Evolutionary conservation across 2,888 invertebrate genomes (phyloP), one percentile per base, ranked within the genome.

Genomic region (Odontocerum albicorne): DNA sequence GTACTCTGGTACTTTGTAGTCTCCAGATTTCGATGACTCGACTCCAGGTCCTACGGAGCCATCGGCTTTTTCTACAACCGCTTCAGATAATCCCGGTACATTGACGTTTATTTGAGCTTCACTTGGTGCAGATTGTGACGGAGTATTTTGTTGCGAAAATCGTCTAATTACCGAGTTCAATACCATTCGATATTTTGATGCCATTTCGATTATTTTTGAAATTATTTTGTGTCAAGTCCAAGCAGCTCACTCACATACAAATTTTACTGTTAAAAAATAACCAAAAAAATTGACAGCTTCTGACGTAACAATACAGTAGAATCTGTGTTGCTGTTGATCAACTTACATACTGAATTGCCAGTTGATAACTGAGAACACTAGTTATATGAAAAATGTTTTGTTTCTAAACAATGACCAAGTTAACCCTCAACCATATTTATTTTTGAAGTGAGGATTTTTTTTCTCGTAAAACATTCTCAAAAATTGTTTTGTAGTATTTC

Each of bases 1-100:
- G 69, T 94, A 95, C 74, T 94, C 93, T 0, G 92, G 91, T 59
- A 90, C 91, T 74, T 92, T 92, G 69, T 93, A 94, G 1, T 82
- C 80, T 7, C 82, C 84, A 53, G 76, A 70, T 70, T 89, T 90
- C 21, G 77, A 71, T 1, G 75, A 73, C 1, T 83, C 76, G 6
- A 89, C 88, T 38, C 84, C 85, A 20, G 90, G 89, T 10, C 88
- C 88, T n/a, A 88, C 84, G 22, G 84, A 77, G 52, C 74, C 72
- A 1, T 71, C 66, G 2, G 79, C 70, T 20, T 80, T 71, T 45
- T 76, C 77, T 1, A 86, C 74, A 45, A 82, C 79, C 27, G 80
- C 80, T 53, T 71, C 73, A 64, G 84, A 87, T 6, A 90, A 70
- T 2, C 90, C 90, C 53, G 82, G 79, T 3, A 88, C 87, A 50